These are phyloP conservation scores for Microcaecilia unicolor DNA, from an alignment of 2,797 vertebrate species.

Conservation along the genomic window DNA sequence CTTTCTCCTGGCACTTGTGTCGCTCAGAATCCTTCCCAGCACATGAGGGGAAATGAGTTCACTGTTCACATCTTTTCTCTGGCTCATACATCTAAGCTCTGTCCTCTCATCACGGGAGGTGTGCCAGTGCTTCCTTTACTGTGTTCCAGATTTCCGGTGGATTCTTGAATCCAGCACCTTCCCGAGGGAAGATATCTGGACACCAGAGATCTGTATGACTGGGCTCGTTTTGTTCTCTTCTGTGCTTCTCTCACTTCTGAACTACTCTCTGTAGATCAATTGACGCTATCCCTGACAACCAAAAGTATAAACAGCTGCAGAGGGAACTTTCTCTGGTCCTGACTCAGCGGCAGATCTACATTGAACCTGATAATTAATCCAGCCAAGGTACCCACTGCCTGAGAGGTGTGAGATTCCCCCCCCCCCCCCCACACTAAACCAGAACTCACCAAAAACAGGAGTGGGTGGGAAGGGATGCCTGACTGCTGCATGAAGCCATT, in stretches of 20 bases:
- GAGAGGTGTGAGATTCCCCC: slow-evolving; percentile 38
- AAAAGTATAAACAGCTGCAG: slow-evolving; percentile 98
- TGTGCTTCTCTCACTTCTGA: slow-evolving; percentile 15
- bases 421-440: slow-evolving; percentile 53
- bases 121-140: neutral
- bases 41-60: no score
- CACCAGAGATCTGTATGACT: slow-evolving; percentile 1
- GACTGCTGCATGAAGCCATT: slow-evolving; percentile 22
- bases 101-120: no score
- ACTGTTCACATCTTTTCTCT: no score
- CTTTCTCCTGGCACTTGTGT: no score
- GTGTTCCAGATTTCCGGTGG: neutral
- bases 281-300: slow-evolving; percentile 96
- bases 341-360: slow-evolving; percentile 98
- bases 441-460: slow-evolving; percentile 38
- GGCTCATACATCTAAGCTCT: no score
- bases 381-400: slow-evolving; percentile 76
- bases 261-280: slow-evolving; percentile 80
- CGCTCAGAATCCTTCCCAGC: no score
- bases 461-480: neutral
- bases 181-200: no score
- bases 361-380: slow-evolving; percentile 85
- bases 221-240: slow-evolving; percentile 15
- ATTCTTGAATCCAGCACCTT: no score
- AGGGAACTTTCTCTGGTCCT: slow-evolving; percentile 97